Base-by-base conservation (phyloP, 2,888 invertebrate genomes). In the Volucella bombylans region DNA sequence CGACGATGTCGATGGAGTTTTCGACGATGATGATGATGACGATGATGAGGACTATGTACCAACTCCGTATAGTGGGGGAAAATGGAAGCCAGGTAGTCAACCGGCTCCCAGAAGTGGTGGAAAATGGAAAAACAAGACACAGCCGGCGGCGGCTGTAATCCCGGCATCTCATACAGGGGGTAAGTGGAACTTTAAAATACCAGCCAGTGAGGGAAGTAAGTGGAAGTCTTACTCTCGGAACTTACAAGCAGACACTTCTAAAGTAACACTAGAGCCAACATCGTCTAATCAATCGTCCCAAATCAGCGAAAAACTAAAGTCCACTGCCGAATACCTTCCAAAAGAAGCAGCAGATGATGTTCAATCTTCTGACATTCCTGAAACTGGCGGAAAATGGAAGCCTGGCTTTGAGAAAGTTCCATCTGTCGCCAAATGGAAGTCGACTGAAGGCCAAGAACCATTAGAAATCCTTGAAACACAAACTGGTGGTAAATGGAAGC, bases 41-140 rank as follows among this genome's bases (percentile, higher is more conserved):
- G 31, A 90, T 31, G 89, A 93, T 8, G 93, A 93, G 67, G 90
- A 91, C 8, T 94, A 94, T 3, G 94, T 94, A 1, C 94, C 93
- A 78, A 92, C 92, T 67, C 90, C 89, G 43, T 85, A 68, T 14
- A 72, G 72, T 47, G 85, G 85, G 1, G 85, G 85, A 1, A 85
- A 85, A 39, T 85, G 85, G 85, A 85, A 85, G 38, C 85, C 85
- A 3, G 85, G 85, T 4, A 85, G 81, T 54, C 81, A 72, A 52
- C 85, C 85, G 15, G 11, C 71, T 1, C 50, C 64, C 0, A 50
- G 71, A 18, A 77, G 76, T 23, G 57, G 83, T 10, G 76, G 76
- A 0, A 85, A 85, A 11, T 81, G 85, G 81, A 85, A 85, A 12
- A 57, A 49, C 23, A 61, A 15, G 41, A 0, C 12, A 4, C 38